Percentiles rank a stretch among this genome's conserved stretches.
These are phyloP conservation scores for Aleadryas rufinucha DNA, from an alignment of 2,113 vertebrate species.

Conservation along the genomic window DNA sequence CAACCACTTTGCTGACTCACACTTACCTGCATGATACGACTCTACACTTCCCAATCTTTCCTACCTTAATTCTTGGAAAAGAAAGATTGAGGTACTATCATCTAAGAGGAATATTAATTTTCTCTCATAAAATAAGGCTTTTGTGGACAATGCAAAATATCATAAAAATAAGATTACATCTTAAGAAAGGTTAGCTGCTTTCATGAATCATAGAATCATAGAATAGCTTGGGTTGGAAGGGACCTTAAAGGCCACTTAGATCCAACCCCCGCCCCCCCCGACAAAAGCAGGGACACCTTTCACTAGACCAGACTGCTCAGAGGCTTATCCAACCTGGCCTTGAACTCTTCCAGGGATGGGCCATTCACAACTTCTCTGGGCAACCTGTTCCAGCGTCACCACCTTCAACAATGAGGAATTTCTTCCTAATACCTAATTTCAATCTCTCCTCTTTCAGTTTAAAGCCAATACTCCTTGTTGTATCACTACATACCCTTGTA, in stretches of 20 bases:
- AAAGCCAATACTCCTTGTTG: background rate
- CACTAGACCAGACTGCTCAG: background rate
- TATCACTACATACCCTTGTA: background rate
- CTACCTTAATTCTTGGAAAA: background rate
- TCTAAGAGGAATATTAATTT: conserved; percentile 7
- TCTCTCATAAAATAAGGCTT: conserved; percentile 14
- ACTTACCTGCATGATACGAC: background rate
- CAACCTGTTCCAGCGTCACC: background rate
- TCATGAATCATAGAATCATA: background rate
- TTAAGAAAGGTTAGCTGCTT: conserved; percentile 5
- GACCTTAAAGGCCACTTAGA: background rate
- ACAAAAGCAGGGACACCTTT: background rate
- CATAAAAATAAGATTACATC: background rate
- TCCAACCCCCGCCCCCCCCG: fast-evolving
- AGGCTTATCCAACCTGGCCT: background rate
- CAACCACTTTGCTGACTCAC: background rate
- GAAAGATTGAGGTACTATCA: background rate
- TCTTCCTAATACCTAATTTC: background rate
- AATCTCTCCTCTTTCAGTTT: background rate
- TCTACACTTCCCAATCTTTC: background rate
- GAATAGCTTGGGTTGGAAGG: background rate
- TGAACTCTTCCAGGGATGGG: background rate
- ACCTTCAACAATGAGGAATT: background rate
- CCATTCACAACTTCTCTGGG: background rate
- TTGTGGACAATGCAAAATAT: background rate